Evolutionary conservation across 30 jellyfish, hydroid and myxozoan genomes (phyloP), one percentile per base, ranked within the genome.

Genomic region (Rhopilema esculentum): DNA sequence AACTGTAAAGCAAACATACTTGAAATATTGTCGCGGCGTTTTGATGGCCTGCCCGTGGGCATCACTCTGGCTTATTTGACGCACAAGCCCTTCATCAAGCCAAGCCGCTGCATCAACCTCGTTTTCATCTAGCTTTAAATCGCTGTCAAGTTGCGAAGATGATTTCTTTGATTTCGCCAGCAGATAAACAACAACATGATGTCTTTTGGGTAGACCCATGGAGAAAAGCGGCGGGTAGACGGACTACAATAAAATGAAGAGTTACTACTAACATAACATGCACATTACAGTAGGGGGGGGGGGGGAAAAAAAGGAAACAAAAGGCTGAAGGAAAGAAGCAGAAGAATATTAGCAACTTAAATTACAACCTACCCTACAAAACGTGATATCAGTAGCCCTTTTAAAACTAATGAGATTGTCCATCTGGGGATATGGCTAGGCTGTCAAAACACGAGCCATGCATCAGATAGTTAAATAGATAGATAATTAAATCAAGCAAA

Each of bases 31-130:
- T 28, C 94, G 74, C 9, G 83, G 88, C 22, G 84, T 75, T 28
- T 85, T 85, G 52, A 85, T 85, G 21, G 83, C 70, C 49, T 85
- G 88, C 30, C 94, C 94, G 64, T 69, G 64, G 16, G 68, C 88
- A 75, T 85, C 94, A 48, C 94, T 85, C 27, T 85, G 88, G 9
- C 88, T 68, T 21, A 85, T 51, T 66, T 33, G 28, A 8, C 82
- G 78, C 66, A 85, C 94, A 18, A 75, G 75, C 1, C 66, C 77
- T 53, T 85, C 88, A 29, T 74, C 84, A 49, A 89, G 92, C 97
- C 97, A 89, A 27, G 89, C 97, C 7, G 89, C 88, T 8, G 97
- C 97, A 83, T 90, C 97, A 33, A 90, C 94, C 88, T 83, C 93
- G 50, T 57, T 63, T 48, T 83, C 97, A 28, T 73, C 80, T 29